Base-by-base conservation (phyloP, 2,888 invertebrate species). In the Amitus sp. region DNA sequence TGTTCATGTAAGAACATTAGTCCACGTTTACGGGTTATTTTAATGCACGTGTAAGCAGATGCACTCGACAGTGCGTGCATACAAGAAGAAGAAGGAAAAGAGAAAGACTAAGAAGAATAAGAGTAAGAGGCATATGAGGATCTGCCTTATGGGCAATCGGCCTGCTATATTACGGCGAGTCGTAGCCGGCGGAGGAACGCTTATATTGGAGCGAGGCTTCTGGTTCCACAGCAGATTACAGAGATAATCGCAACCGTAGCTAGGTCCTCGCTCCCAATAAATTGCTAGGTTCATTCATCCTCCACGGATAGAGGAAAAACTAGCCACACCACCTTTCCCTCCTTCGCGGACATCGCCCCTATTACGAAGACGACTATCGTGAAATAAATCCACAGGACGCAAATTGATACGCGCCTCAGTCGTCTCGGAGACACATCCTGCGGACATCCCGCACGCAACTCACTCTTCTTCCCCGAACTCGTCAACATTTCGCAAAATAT, bases 211-310 rank as follows among this genome's bases (percentile, higher is more conserved):
- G 69, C 70, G 57, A 59, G 61, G 61, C 62, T 64, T 56, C 67
- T 59, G 58, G 52, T 62, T 60, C 56, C 62, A 63, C 58, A 53
- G 53, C 66, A 67, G 67, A 71, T 71, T 71, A 68, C 67, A 62
- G 61, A 68, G 72, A 70, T 72, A 71, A 69, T 70, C 48, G 59
- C 56, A 47, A 47, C 63, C 43, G 57, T 45, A 39, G 45, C 43
- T 80, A 79, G 74, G 74, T 77, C 77, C 71, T 77, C 75, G 77
- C 79, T 77, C 74, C 74, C 79, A 78, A 78, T 77, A 79, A 82
- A 81, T 81, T 80, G 75, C 77, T 69, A 78, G 79, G 82, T 82
- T 82, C 82, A 80, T 82, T 82, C 82, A 82, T 82, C 81, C 78
- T 77, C 75, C 71, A 56, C 68, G 73, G 33, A 74, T 75, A 74